A percentile compares a stretch with the other conserved stretches of the same genome.
phyloP scores from a whole-genome alignment of 2,797 vertebrate genomes.

The Garrulus glandarius region DNA sequence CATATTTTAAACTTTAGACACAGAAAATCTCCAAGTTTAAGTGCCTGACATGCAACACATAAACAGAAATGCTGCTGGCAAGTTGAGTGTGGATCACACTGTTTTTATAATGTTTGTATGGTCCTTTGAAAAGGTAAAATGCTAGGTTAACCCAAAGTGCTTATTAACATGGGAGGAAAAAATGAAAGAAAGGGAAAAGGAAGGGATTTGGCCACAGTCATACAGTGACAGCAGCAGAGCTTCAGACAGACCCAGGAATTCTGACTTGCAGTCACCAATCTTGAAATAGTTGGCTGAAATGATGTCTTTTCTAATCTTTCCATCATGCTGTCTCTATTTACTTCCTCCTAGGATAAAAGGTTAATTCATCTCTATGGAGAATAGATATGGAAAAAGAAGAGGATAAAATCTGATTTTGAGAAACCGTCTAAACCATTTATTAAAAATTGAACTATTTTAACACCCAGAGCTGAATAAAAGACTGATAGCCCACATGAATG shows the following conservation, averaged over 20 bases:
- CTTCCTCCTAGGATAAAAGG: constrained; percentile 13
- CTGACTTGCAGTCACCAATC: neutral
- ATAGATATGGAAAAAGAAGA: neutral
- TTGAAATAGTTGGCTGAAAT: neutral
- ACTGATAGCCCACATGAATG: neutral
- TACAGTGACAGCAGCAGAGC: neutral
- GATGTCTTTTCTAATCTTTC: neutral
- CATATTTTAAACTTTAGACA: neutral
- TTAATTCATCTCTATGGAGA: constrained; percentile 12
- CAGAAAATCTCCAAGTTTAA: neutral
- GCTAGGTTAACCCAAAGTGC: neutral
- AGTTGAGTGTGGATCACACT: neutral
- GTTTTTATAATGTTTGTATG: neutral
- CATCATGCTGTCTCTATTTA: neutral
- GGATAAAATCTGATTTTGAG: neutral
- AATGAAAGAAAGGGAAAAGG: neutral
- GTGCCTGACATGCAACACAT: neutral
- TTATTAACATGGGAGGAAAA: neutral
- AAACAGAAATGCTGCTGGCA: neutral
- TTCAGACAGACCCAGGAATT: neutral
- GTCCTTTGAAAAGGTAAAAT: neutral
- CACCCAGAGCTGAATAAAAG: neutral
- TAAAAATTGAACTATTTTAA: constrained; percentile 7
- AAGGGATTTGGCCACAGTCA: neutral
- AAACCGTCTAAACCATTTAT: neutral